A percentile compares a stretch with the other conserved stretches of the same genome.
phyloP scores from a whole-genome alignment of 2,888 invertebrate species.

The Eupithecia insigniata region DNA sequence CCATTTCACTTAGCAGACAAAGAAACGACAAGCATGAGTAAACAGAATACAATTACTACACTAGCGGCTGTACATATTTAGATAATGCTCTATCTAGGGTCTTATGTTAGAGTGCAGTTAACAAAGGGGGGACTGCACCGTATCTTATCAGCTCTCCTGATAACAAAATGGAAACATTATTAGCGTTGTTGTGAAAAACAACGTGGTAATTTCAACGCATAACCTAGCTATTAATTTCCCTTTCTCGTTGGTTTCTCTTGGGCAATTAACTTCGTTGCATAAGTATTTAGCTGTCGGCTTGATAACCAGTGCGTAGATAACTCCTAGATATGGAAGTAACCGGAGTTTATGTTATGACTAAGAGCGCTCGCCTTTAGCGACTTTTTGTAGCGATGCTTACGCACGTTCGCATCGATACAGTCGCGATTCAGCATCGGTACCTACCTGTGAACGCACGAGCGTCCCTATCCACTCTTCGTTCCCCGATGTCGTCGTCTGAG shows the following conservation, averaged over 20 bases:
- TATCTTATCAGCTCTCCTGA: slow-evolving; percentile 76
- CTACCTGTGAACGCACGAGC: too few species aligned
- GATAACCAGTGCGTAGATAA: slow-evolving; percentile 28
- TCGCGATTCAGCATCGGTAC: too few species aligned
- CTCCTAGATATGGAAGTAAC: slow-evolving; percentile 1
- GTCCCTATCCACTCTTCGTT: too few species aligned
- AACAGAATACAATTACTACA: slow-evolving; percentile 55
- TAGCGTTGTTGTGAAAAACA: slow-evolving; percentile 65
- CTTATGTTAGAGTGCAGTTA: slow-evolving; percentile 72
- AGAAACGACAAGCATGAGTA: slow-evolving; percentile 65
- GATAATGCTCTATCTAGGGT: slow-evolving; percentile 75
- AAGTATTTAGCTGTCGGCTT: slow-evolving; percentile 34
- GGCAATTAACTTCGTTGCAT: slow-evolving; percentile 34
- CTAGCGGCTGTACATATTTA: slow-evolving; percentile 61
- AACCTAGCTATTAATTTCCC: slow-evolving; percentile 49
- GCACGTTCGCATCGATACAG: too few species aligned
- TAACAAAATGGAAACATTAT: slow-evolving; percentile 68
- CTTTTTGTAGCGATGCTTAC: too few species aligned
- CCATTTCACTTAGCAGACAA: slow-evolving; percentile 52
- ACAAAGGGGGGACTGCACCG: slow-evolving; percentile 75
- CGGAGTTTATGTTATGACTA: background rate
- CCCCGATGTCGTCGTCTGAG: too few species aligned
- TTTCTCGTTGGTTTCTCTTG: slow-evolving; percentile 45
- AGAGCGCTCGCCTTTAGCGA: too few species aligned
- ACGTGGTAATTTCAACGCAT: slow-evolving; percentile 53